Evolutionary conservation across 2,797 vertebrate species (phyloP), one percentile per base, ranked within the genome.

Genomic region (Phoebastria nigripes): DNA sequence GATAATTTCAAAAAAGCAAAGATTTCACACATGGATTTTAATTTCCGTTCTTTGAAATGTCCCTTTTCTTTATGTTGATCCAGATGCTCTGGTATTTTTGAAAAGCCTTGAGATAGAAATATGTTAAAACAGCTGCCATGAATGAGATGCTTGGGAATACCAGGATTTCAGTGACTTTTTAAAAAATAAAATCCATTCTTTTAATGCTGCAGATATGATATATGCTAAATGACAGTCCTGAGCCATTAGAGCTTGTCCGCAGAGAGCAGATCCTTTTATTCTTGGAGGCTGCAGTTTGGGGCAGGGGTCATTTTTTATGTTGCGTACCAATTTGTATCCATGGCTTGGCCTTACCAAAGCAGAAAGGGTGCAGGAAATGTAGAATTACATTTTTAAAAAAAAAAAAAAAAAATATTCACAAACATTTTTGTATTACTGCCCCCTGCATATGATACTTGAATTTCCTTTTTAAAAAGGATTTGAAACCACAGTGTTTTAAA

Each of bases 401-500:
- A 92, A 89, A 92, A 93, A n/a, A 56, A 92, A 91, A 66, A 89
- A 42, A 71, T 6, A 87, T 82, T 58, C 41, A 82, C 83, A 24
- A 46, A 96, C 93, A 94, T 98, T 98, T 98, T 98, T 98, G 97
- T 98, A 98, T 98, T 97, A 98, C 97, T 97, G 98, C 98, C 98
- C 98, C 98, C 98, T 97, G 95, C 98, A 97, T 98, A 91, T 69
- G 92, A 98, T 98, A 98, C 98, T 98, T 98, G 98, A 97, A 97
- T 97, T 98, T 98, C 97, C 96, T 98, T 96, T 98, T 98, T 96
- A 95, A 97, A 98, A 98, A 98, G 98, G 97, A 98, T 98, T 98
- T 98, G 97, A 98, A 98, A 98, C 98, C 98, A 98, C 98, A 97
- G 97, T 98, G 98, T 99, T 98, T 97, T 97, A 98, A 98, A 97